phyloP scores from a whole-genome alignment of 1,140 invertebrate species.

The Ceratina japonica region DNA sequence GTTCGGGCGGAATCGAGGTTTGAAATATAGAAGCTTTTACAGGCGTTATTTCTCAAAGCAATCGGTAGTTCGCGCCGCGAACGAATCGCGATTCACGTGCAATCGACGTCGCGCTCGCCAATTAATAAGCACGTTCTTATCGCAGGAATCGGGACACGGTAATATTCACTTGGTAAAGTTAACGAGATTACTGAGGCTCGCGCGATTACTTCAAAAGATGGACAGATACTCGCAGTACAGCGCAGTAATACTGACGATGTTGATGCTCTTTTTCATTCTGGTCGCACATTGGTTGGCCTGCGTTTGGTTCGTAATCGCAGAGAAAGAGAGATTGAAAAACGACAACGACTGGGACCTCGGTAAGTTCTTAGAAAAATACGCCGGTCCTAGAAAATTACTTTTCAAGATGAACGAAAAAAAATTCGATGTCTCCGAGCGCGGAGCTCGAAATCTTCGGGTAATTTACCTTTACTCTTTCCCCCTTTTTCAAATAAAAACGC shows the following conservation, averaged over 20 bases:
- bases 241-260: slow-evolving; percentile 95
- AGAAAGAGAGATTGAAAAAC: slow-evolving; percentile 88
- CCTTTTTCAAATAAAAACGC: background rate
- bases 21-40: background rate
- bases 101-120: background rate
- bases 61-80: background rate
- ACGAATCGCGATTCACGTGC: background rate
- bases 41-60: background rate
- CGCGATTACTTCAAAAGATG: slow-evolving; percentile 97
- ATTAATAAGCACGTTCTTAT: slow-evolving; percentile 30
- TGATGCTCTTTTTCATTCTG: slow-evolving; percentile 97
- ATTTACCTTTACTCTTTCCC: background rate
- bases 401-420: no score
- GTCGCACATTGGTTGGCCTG: slow-evolving; percentile 99
- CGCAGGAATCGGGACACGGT: slow-evolving; percentile 84
- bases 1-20: background rate
- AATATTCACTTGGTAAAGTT: slow-evolving; percentile 98
- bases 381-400: background rate
- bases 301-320: slow-evolving; percentile 98
- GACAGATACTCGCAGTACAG: slow-evolving; percentile 98
- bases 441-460: background rate
- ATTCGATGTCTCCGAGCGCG: background rate
- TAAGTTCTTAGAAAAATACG: slow-evolving; percentile 74
- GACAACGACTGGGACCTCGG: slow-evolving; percentile 88
- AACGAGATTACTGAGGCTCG: slow-evolving; percentile 93